These are phyloP conservation scores for Prionailurus viverrinus DNA, from an alignment of 2,113 vertebrate species.

Conservation along the genomic window DNA sequence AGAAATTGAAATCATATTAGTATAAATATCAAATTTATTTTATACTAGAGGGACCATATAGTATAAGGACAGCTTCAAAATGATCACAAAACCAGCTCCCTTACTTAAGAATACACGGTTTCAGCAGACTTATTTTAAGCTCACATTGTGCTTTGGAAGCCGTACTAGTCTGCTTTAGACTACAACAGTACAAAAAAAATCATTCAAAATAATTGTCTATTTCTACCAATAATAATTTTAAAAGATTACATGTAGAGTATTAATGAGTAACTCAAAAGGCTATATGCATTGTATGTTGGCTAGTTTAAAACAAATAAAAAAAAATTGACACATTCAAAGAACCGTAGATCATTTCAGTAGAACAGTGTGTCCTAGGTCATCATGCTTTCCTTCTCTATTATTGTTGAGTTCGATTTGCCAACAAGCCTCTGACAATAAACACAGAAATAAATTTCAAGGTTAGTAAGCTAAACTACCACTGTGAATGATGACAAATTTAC, in stretches of 20 bases:
- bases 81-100: neutral
- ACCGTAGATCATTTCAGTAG: constrained; percentile 81
- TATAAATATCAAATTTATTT: neutral
- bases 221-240: constrained; percentile 17
- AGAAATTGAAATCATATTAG: neutral
- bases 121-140: neutral
- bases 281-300: constrained; percentile 75
- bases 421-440: constrained; percentile 79
- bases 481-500: constrained; percentile 66
- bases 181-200: neutral
- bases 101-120: neutral
- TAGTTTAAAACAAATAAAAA: constrained; percentile 74
- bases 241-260: constrained; percentile 72
- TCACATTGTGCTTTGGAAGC: neutral
- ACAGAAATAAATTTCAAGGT: constrained; percentile 81
- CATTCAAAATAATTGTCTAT: neutral
- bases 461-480: constrained; percentile 77
- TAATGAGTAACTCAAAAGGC: constrained; percentile 75
- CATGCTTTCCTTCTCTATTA: constrained; percentile 79
- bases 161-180: neutral
- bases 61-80: neutral
- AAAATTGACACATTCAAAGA: constrained; percentile 75
- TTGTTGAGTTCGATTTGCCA: constrained; percentile 85
- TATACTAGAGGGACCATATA: neutral
- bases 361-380: constrained; percentile 83